A percentile compares a stretch with the other conserved stretches of the same genome.
Evolutionary conservation across 2,888 invertebrate species (phyloP).

Genomic region (Phragmatobia fuliginosa): DNA sequence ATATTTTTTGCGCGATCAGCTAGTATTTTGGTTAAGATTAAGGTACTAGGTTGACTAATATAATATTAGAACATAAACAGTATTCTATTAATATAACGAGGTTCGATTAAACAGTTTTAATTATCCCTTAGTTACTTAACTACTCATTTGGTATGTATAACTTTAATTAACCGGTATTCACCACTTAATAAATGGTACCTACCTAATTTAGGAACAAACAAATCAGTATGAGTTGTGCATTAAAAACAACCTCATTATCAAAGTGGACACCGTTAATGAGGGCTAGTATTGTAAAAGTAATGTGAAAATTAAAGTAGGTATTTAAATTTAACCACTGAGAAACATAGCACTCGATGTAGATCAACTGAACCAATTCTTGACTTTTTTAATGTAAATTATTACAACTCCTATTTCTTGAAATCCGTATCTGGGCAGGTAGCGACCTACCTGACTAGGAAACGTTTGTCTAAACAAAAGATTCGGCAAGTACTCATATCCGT

Average conservation of each 20-base stretch:
- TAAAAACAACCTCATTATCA: not conserved
- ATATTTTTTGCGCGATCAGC: conserved; percentile 17
- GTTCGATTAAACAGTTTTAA: not conserved
- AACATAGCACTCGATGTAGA: not conserved
- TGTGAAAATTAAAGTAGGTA: not conserved
- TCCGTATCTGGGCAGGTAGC: conserved; percentile 34
- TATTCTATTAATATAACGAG: not conserved
- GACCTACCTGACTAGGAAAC: conserved; percentile 15
- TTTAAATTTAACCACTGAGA: not conserved
- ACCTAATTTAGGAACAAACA: not conserved
- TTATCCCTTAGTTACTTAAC: not conserved
- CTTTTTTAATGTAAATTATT: conserved; percentile 11
- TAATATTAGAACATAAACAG: not conserved
- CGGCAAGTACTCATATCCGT: not conserved
- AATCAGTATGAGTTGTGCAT: not conserved
- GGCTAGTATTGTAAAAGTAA: not conserved
- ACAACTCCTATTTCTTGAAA: conserved; percentile 30
- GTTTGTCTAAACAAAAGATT: conserved; percentile 17
- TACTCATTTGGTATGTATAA: too few relatives aligned
- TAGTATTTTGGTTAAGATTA: not conserved
- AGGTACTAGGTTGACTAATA: not conserved
- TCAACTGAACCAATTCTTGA: not conserved
- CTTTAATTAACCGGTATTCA: not conserved
- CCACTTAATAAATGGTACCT: not conserved
- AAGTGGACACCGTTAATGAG: not conserved